Conservation (phyloP, 2,888 invertebrate genomes). For the Campopleginae sp. region DNA sequence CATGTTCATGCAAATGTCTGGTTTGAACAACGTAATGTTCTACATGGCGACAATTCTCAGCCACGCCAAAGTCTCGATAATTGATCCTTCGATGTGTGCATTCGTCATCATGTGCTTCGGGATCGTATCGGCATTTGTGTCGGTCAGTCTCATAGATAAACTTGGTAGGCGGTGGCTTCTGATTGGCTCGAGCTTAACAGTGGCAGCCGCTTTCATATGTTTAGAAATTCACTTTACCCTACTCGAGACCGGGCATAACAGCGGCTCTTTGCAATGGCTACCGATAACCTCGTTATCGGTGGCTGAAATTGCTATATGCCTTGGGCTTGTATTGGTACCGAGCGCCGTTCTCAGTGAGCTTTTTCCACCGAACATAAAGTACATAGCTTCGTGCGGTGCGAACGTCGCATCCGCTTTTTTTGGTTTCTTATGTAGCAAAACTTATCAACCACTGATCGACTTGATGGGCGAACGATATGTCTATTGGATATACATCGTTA, state of each 20-base stretch:
- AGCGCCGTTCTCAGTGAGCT: slow-evolving; percentile 75
- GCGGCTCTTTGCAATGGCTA: slow-evolving; percentile 70
- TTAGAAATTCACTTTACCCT: slow-evolving; percentile 74
- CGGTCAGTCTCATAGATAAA: slow-evolving; percentile 63
- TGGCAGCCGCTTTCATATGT: slow-evolving; percentile 62
- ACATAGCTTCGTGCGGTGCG: slow-evolving; percentile 72
- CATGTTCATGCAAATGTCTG: slow-evolving; percentile 65
- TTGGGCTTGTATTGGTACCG: slow-evolving; percentile 73
- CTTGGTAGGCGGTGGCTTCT: slow-evolving; percentile 64
- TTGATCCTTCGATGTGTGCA: slow-evolving; percentile 61
- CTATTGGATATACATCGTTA: slow-evolving; percentile 71
- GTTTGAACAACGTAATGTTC: slow-evolving; percentile 61
- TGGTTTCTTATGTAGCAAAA: slow-evolving; percentile 73
- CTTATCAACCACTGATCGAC: slow-evolving; percentile 74
- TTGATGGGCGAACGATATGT: slow-evolving; percentile 72
- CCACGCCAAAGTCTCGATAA: slow-evolving; percentile 55
- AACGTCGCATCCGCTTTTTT: slow-evolving; percentile 72
- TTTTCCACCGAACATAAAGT: slow-evolving; percentile 75
- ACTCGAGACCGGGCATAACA: slow-evolving; percentile 63
- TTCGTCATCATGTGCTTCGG: slow-evolving; percentile 54
- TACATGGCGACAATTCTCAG: slow-evolving; percentile 68
- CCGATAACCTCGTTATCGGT: slow-evolving; percentile 70
- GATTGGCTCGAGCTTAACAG: slow-evolving; percentile 63
- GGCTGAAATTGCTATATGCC: slow-evolving; percentile 67
- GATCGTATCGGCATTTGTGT: slow-evolving; percentile 42